Conservation (phyloP, 2,797 vertebrate species). For the Holocentrus rufus region DNA sequence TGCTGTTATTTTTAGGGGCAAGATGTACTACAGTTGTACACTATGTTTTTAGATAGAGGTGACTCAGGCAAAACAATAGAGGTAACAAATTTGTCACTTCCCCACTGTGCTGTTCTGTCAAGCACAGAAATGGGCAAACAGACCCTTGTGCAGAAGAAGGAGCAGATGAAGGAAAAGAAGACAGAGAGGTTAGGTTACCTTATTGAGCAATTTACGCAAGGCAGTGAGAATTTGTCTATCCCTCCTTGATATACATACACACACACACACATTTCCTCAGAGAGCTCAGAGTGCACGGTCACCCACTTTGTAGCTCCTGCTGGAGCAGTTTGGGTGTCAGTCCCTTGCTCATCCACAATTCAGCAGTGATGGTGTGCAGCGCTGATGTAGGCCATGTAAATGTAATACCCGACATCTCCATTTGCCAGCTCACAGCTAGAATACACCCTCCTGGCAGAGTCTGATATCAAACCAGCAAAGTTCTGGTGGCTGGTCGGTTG, state of each 20-base stretch:
- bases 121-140: slow-evolving; percentile 6
- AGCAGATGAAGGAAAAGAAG: background rate
- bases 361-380: background rate
- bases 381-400: slow-evolving; percentile 15
- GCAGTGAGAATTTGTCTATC: background rate
- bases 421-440: background rate
- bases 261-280: background rate
- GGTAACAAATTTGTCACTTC: slow-evolving; percentile 48
- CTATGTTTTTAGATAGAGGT: slow-evolving; percentile 49
- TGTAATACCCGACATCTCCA: slow-evolving; percentile 7
- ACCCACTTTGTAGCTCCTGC: background rate
- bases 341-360: background rate
- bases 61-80: slow-evolving; percentile 56
- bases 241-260: background rate
- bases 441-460: background rate
- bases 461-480: background rate
- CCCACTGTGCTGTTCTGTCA: background rate
- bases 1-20: slow-evolving; percentile 67
- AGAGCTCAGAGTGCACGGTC: background rate
- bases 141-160: background rate
- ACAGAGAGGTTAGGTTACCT: background rate
- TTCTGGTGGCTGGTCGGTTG: background rate
- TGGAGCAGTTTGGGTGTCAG: slow-evolving; percentile 12
- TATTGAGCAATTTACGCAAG: background rate
- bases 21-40: slow-evolving; percentile 45